Evolutionary conservation across 2,888 invertebrate genomes (phyloP).

Genomic region (Heliconius ismenius): DNA sequence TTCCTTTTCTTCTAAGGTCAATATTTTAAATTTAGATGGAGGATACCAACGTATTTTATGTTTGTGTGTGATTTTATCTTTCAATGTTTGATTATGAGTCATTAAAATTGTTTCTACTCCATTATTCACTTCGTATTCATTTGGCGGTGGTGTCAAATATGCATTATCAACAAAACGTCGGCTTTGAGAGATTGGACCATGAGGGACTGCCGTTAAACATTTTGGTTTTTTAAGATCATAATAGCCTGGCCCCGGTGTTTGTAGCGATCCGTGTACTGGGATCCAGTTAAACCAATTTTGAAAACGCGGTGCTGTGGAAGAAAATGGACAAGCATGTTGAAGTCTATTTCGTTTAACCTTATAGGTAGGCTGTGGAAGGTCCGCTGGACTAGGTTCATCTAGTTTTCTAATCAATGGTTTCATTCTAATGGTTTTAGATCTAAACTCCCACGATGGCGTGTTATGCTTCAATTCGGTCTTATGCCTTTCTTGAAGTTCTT

Average conservation of each 20-base stretch:
- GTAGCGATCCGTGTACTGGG: constrained; percentile 53
- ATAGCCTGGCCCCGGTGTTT: constrained; percentile 65
- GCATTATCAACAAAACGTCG: constrained; percentile 53
- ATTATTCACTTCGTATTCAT: constrained; percentile 56
- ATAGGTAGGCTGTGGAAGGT: constrained; percentile 48
- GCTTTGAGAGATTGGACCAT: constrained; percentile 60
- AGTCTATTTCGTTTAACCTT: constrained; percentile 46
- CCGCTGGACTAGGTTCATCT: constrained; percentile 60
- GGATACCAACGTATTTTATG: constrained; percentile 56
- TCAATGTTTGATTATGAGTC: constrained; percentile 63
- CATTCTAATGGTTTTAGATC: constrained; percentile 63
- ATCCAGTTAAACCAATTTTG: constrained; percentile 66
- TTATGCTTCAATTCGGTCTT: constrained; percentile 39
- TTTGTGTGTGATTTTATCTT: constrained; percentile 56
- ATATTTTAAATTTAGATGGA: constrained; percentile 43
- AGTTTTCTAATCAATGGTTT: constrained; percentile 54
- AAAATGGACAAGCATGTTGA: constrained; percentile 63
- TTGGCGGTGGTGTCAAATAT: constrained; percentile 59
- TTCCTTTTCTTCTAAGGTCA: constrained; percentile 57
- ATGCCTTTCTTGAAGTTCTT: constrained; percentile 15
- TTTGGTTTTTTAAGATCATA: constrained; percentile 56
- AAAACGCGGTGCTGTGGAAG: constrained; percentile 64
- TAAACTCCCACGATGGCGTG: constrained; percentile 63
- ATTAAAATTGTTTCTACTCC: constrained; percentile 63
- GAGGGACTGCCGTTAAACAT: constrained; percentile 59